phyloP scores from a whole-genome alignment of 2,797 vertebrate species.

The Calcarius lapponicus region DNA sequence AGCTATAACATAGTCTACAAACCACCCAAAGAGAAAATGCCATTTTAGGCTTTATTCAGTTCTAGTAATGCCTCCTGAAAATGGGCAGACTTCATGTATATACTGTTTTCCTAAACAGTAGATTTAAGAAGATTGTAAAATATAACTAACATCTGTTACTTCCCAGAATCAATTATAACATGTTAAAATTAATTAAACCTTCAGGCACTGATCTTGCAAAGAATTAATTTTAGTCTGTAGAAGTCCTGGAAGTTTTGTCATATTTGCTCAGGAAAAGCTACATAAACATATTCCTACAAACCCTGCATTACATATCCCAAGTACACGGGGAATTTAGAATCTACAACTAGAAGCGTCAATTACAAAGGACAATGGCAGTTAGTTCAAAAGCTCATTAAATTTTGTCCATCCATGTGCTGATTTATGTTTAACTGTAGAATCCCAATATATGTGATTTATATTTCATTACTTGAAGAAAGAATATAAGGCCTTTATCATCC shows the following conservation, averaged over 20 bases:
- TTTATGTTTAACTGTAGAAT: background rate
- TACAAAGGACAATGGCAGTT: background rate
- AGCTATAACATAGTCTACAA: background rate
- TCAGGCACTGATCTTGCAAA: constrained; percentile 61
- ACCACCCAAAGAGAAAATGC: background rate
- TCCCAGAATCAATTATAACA: constrained; percentile 61
- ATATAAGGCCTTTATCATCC: background rate
- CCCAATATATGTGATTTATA: background rate
- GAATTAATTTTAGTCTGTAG: constrained; percentile 44
- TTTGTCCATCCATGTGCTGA: background rate
- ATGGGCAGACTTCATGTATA: background rate
- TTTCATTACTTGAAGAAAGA: background rate
- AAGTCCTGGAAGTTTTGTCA: constrained; percentile 31
- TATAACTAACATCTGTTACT: constrained; percentile 54
- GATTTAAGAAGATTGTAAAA: background rate
- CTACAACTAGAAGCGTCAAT: background rate
- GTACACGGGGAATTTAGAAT: background rate
- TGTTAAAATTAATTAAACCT: constrained; percentile 68
- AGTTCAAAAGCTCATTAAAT: background rate
- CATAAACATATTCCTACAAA: background rate
- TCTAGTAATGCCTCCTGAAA: background rate
- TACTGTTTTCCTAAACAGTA: background rate
- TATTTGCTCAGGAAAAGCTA: constrained; percentile 34
- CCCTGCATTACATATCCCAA: background rate
- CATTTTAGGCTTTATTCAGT: background rate